These are phyloP conservation scores for Myotis vivesi DNA, from an alignment of 2,797 vertebrate species.

Conservation along the genomic window DNA sequence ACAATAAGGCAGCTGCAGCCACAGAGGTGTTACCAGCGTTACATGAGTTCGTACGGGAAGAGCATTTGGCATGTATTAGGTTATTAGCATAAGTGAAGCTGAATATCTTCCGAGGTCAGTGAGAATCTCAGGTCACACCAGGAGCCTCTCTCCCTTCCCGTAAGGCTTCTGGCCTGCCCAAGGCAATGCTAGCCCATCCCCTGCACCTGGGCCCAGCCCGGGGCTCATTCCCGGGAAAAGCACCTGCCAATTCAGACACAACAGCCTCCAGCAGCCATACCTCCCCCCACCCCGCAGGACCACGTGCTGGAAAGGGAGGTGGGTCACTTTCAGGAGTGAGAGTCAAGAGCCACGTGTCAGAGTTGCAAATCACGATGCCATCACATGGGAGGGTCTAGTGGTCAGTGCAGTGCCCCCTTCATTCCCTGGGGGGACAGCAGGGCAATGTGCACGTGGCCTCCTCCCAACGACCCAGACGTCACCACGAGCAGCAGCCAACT, in stretches of 20 bases:
- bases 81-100: neutral
- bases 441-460: neutral
- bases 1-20: neutral
- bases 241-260: neutral
- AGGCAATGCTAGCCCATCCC: neutral
- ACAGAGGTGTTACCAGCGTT: neutral
- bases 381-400: neutral
- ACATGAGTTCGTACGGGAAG: neutral
- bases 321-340: neutral
- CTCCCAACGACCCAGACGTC: neutral
- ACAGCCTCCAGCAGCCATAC: neutral
- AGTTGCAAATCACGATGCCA: neutral
- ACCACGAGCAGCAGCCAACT: neutral
- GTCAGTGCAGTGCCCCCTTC: neutral
- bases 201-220: neutral
- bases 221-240: neutral
- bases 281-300: neutral
- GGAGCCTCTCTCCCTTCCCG: neutral
- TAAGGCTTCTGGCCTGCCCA: neutral
- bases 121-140: neutral
- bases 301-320: neutral
- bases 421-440: neutral
- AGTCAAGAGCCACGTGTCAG: neutral
- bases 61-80: neutral
- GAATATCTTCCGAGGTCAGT: neutral